A percentile compares a stretch with the other conserved stretches of the same genome.
Conservation (phyloP, 2,797 vertebrate genomes). For the Pangasius mekongensis region DNA sequence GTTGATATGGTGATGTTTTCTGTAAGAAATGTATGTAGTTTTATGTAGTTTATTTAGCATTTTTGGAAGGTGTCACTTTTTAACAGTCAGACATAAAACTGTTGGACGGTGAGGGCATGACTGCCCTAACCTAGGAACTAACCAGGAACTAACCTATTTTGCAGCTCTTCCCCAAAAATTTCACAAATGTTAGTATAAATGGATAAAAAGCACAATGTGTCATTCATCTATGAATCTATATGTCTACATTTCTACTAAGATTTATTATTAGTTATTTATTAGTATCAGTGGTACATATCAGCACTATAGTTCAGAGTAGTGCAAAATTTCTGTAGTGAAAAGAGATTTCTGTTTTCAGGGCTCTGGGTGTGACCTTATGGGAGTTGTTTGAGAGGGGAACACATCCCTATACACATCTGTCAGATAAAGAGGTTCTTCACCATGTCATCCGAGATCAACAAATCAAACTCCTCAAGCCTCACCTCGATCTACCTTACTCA, state of each 20-base stretch:
- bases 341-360: slow-evolving; percentile 74
- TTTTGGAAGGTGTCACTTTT: not conserved
- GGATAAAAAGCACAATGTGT: not conserved
- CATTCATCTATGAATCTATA: not conserved
- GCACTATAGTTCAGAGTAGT: not conserved
- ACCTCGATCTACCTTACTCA: slow-evolving; percentile 91
- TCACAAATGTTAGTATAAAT: not conserved
- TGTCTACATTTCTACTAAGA: not conserved
- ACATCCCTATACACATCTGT: slow-evolving; percentile 89
- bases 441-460: slow-evolving; percentile 94
- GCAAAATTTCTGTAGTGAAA: not conserved
- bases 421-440: slow-evolving; percentile 90
- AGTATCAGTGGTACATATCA: not conserved
- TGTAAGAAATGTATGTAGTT: not conserved
- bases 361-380: slow-evolving; percentile 94
- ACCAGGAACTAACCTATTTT: not conserved
- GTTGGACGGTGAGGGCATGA: not conserved
- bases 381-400: slow-evolving; percentile 81
- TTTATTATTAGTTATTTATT: not conserved
- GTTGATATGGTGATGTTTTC: not conserved
- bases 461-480: slow-evolving; percentile 89
- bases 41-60: not conserved
- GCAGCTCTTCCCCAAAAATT: not conserved
- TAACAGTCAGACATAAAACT: not conserved
- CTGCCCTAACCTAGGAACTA: not conserved